A percentile compares a stretch with the other conserved stretches of the same genome.
phyloP scores from a whole-genome alignment of 2,888 invertebrate species.

The Gasteruption jaculator region DNA sequence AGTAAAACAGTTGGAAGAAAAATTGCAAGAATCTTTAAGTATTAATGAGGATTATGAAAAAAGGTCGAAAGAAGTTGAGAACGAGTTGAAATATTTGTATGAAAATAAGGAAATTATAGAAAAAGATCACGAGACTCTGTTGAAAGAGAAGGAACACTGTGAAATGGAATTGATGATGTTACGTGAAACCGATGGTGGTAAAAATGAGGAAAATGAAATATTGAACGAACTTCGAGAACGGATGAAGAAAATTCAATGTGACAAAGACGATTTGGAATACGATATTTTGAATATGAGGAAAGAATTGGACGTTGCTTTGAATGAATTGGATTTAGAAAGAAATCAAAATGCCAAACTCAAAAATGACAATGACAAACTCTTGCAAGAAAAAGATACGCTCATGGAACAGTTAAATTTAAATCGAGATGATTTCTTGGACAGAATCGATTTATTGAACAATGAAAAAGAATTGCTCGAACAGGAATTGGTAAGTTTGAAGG shows the following conservation, averaged over 20 bases:
- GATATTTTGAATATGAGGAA: slow-evolving; percentile 59
- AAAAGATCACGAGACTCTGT: slow-evolving; percentile 35
- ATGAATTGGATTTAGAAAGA: slow-evolving; percentile 25
- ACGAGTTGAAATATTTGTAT: slow-evolving; percentile 32
- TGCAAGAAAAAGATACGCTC: slow-evolving; percentile 35
- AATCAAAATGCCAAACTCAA: slow-evolving; percentile 24
- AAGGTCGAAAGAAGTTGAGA: slow-evolving; percentile 43
- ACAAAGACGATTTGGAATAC: slow-evolving; percentile 60
- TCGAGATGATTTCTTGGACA: slow-evolving; percentile 41
- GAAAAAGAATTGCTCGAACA: slow-evolving; percentile 41
- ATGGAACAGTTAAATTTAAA: slow-evolving; percentile 38
- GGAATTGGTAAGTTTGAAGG: slow-evolving; percentile 34
- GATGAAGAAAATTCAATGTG: slow-evolving; percentile 38
- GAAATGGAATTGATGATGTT: slow-evolving; percentile 33
- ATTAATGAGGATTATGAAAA: slow-evolving; percentile 43
- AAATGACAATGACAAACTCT: slow-evolving; percentile 33
- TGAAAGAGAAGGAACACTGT: slow-evolving; percentile 34
- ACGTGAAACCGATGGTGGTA: slow-evolving; percentile 24
- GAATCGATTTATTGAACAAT: slow-evolving; percentile 41
- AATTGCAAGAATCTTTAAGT: slow-evolving; percentile 30
- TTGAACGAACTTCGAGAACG: slow-evolving; percentile 32
- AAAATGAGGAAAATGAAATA: slow-evolving; percentile 28
- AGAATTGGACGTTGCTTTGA: slow-evolving; percentile 53
- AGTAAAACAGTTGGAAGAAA: slow-evolving; percentile 24
- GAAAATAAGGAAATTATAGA: slow-evolving; percentile 35